These are phyloP conservation scores for Hirudinaria manillensis DNA, from an alignment of 2,888 invertebrate genomes.

Conservation along the genomic window DNA sequence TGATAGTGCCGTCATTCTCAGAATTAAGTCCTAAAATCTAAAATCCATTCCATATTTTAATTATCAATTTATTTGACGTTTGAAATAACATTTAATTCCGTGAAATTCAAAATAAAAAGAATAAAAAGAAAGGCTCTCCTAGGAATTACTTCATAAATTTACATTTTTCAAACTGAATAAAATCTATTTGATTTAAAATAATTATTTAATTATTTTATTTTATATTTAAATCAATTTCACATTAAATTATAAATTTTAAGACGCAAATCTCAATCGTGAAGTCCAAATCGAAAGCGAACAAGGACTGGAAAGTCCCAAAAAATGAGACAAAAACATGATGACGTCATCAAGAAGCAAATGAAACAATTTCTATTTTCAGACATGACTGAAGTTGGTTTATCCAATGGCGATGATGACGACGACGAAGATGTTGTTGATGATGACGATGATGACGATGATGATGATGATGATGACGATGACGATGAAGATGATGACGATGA, in stretches of 20 bases:
- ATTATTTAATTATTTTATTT: not conserved
- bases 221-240: not conserved
- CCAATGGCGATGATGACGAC: not conserved
- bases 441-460: conserved; percentile 16
- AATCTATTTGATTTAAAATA: no score
- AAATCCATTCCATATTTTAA: no score
- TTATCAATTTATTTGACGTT: no score
- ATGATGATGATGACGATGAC: conserved; percentile 23
- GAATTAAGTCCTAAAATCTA: no score
- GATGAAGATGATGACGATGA: conserved; percentile 24
- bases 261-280: not conserved
- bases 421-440: not conserved
- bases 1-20: no score
- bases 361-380: not conserved
- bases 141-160: no score
- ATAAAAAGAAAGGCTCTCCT: no score
- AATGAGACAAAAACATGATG: not conserved
- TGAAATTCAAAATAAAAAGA: no score
- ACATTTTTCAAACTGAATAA: no score
- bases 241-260: not conserved
- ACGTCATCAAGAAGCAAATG: not conserved
- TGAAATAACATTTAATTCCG: no score
- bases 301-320: no score
- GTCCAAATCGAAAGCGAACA: no score
- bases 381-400: not conserved